These are phyloP conservation scores for Loripinus fragilis DNA, from an alignment of 2,888 invertebrate genomes.

Conservation along the genomic window DNA sequence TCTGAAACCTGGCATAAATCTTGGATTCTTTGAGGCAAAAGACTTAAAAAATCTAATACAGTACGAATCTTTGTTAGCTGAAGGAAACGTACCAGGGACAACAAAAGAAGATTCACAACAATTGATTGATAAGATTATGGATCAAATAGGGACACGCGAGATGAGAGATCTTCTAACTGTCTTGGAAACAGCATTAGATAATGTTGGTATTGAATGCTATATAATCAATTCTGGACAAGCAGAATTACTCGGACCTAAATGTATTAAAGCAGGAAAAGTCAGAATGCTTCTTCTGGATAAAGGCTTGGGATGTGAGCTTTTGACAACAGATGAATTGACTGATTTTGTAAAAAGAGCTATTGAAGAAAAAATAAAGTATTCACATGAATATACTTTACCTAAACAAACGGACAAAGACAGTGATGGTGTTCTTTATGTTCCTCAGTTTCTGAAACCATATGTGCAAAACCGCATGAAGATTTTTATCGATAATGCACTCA, in stretches of 20 bases:
- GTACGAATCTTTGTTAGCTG: not conserved
- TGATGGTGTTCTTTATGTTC: not conserved
- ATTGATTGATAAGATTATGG: not conserved
- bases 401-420: not conserved
- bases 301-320: not conserved
- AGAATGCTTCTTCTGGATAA: not conserved
- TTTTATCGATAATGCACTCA: slow-evolving; percentile 56
- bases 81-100: not conserved
- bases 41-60: not conserved
- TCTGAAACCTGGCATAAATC: not conserved
- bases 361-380: not conserved
- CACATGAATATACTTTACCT: not conserved
- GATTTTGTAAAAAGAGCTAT: not conserved
- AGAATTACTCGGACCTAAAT: not conserved
- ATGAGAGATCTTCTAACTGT: not conserved
- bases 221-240: not conserved
- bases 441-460: slow-evolving; percentile 11
- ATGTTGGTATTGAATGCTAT: not conserved
- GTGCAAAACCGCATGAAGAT: slow-evolving; percentile 18
- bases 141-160: not conserved
- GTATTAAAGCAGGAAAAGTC: not conserved
- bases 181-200: not conserved
- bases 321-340: not conserved
- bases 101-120: not conserved
- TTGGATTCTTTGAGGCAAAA: not conserved